Evolutionary conservation across 2,888 invertebrate genomes (phyloP), one percentile per base, ranked within the genome.

Genomic region (Zele albiditarsus): DNA sequence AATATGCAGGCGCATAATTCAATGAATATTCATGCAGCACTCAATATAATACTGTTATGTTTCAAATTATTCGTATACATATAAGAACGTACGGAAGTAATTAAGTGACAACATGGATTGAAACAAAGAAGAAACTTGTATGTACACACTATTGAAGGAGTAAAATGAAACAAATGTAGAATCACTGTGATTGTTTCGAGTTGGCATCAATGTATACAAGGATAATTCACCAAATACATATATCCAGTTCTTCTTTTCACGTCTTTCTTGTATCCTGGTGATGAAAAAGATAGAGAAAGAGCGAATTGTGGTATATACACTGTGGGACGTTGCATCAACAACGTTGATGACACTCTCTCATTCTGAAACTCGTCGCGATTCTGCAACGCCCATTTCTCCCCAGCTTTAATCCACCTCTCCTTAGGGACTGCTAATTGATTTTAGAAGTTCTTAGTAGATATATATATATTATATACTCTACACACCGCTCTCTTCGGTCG

Each of bases 381-480:
- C 42, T 42, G 42, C 49, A 46, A 38, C 38, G 25, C 25, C 28
- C 27, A 27, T 42, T 71, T 71, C 71, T 57, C 69, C 31, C 62
- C 72, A 10, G 58, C n/a, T 57, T 57, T 38, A 58, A 60, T 57
- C 69, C 76, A 67, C 57, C 66, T 20, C 62, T 75, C 84, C 84
- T 82, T 80, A 85, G 86, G 85, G 86, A 84, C 84, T 88, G 87
- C 88, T 88, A 87, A 88, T 88, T 88, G 88, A 88, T 88, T 88
- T 88, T 86, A 84, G 83, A 88, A 88, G 87, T 88, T 87, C 80
- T 84, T 82, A 79, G 73, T 77, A 70, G 73, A 60, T 73, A 57
- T 67, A 57, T 67, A 57, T 58, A 28, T 12, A 6, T 20, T 46
- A n/a, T 16, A n/a, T 14, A 20, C 71, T 28, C n/a, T n/a, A n/a